Percentiles rank a stretch among this genome's conserved stretches.
These are phyloP conservation scores for Phoxinus dragarum DNA, from an alignment of 2,797 vertebrate species.

Conservation along the genomic window DNA sequence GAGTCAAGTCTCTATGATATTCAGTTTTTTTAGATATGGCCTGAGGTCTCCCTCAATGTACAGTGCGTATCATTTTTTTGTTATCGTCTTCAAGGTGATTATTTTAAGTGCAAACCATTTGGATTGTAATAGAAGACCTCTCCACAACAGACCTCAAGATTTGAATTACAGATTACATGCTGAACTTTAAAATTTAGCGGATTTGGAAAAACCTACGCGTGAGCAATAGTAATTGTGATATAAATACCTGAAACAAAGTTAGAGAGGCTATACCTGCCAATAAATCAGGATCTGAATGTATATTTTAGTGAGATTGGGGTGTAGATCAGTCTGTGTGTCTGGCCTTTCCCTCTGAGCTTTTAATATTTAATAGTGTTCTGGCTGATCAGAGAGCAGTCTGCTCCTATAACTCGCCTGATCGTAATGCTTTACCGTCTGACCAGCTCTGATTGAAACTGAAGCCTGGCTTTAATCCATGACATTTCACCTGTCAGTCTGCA, in stretches of 20 bases:
- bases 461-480: slow-evolving; percentile 41
- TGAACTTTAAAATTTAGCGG: neutral
- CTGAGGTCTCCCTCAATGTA: neutral
- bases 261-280: neutral
- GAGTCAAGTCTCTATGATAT: neutral
- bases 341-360: slow-evolving; percentile 9
- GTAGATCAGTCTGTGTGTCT: neutral
- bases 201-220: neutral
- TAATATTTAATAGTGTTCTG: slow-evolving; percentile 52
- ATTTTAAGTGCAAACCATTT: neutral
- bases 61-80: neutral
- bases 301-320: neutral
- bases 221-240: neutral
- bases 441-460: slow-evolving; percentile 50
- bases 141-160: neutral
- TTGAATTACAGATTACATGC: neutral
- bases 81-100: neutral
- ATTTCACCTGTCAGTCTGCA: slow-evolving; percentile 37
- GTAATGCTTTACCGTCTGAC: slow-evolving; percentile 38
- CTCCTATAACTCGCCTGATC: slow-evolving; percentile 40
- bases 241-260: neutral
- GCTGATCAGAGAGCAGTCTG: slow-evolving; percentile 35
- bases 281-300: neutral
- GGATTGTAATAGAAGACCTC: neutral
- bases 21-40: neutral